Evolutionary conservation across 2,113 vertebrate genomes (phyloP), one percentile per base, ranked within the genome.

Genomic region (Corythaixoides concolor): DNA sequence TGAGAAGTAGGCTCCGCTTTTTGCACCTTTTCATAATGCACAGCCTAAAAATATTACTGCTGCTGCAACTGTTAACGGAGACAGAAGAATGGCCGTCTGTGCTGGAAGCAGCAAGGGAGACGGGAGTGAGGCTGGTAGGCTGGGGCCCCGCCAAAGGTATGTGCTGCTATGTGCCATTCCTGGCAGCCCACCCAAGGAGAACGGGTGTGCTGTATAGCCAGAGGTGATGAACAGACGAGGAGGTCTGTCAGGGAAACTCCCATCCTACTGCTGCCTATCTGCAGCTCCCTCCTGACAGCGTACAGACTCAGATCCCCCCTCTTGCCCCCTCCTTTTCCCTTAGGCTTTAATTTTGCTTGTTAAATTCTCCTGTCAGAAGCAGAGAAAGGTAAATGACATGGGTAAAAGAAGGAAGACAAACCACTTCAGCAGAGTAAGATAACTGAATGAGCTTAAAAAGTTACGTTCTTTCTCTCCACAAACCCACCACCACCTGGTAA

Each of bases 211-310:
- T 97, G 89, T n/a, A 78, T 96, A 98, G 98, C 98, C 96, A 97
- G 98, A 98, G 98, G 98, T 98, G 98, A 98, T 98, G 98, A 98
- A 97, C 97, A 98, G 97, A 95, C 66, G 83, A 98, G 98, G 97
- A 87, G 95, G 97, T 96, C 98, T 97, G 95, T 97, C 97, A 98
- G 90, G 97, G 95, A 90, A 98, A 96, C 97, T 98, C 97, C 97
- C 95, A 97, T 91, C 49, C 94, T 70, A 82, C 92, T 89, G 93
- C 95, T 97, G 97, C 93, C 95, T 95, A 85, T 96, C 93, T 95
- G 82, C 87, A 95, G 37, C 92, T 97, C 95, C 82, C 82, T 93
- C 89, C 80, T 95, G 78, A 93, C 90, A 89, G 23, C 17, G 1
- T 27, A n/a, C 20, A 91, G 59, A 26, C 50, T 67, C 5, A 3